Base-by-base conservation (phyloP, 1,140 invertebrate genomes). In the Probaryconus sp. region DNA sequence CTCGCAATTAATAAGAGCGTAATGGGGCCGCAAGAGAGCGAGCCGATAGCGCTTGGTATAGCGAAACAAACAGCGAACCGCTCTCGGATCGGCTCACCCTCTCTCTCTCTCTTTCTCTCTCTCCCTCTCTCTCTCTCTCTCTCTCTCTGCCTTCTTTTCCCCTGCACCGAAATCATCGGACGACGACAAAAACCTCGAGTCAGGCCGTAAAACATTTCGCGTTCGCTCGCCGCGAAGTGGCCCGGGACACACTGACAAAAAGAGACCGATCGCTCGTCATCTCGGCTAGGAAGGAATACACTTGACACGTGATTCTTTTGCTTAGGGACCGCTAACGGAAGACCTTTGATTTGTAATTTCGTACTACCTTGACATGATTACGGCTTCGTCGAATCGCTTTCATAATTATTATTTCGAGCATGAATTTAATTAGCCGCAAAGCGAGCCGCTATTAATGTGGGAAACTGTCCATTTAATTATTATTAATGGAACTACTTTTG, bases 1-100 rank as follows among this genome's bases (percentile, higher is more conserved):
- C 83, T 83, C 76, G 82, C 84, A 86, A 86, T 86, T 86, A 86
- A 86, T 86, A 86, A 86, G 82, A 82, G 82, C 84, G 84, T 86
- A 86, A 86, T 86, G 84, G 85, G 82, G 76, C 80, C 81, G 69
- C 79, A 63, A 69, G 50, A 48, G 48, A n/a, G 78, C 76, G 74
- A n/a, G 63, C 78, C 81, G 81, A 83, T 83, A 81, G 81, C 73
- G 71, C 65, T n/a, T n/a, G n/a, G n/a, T n/a, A n/a, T n/a, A n/a
- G n/a, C n/a, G n/a, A n/a, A n/a, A n/a, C n/a, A n/a, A n/a, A n/a
- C n/a, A n/a, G n/a, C n/a, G n/a, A 53, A 51, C 50, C 48, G 35
- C n/a, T n/a, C 47, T 64, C 38, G 45, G 26, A 11, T 47, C 61
- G 33, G 48, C 42, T 64, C 28, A 47, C 68, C 48, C n/a, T n/a